Conservation (phyloP, 2,797 vertebrate species). For the Valencia hispanica region DNA sequence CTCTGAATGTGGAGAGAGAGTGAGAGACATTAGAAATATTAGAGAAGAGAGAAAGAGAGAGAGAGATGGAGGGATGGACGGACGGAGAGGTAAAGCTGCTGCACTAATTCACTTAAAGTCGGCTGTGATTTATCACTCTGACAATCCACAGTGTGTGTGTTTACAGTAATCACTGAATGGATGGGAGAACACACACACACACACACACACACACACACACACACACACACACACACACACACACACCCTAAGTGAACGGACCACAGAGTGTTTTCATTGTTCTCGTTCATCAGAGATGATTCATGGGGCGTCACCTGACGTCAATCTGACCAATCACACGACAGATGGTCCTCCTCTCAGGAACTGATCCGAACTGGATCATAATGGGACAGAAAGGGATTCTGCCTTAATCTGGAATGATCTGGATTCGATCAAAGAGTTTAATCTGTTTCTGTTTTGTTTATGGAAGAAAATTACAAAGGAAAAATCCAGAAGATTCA, state of each 20-base stretch:
- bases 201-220: constrained; percentile 1
- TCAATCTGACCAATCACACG: too few relatives aligned
- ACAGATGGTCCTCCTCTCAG: neutral
- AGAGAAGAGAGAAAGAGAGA: constrained; percentile 5
- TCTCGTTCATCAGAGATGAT: neutral
- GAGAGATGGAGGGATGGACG: constrained; percentile 9
- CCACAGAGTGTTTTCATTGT: constrained; percentile 17
- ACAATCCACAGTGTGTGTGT: constrained; percentile 81
- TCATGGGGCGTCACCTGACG: neutral
- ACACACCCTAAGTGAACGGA: constrained; percentile 20
- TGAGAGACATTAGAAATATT: constrained; percentile 18
- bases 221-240: neutral
- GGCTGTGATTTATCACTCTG: constrained; percentile 93
- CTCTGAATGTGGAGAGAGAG: neutral
- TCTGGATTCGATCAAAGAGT: neutral
- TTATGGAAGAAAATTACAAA: neutral
- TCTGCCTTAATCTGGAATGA: neutral
- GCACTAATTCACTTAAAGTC: constrained; percentile 94
- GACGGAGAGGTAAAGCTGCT: constrained; percentile 85
- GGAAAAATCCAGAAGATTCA: too few relatives aligned
- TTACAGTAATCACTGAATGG: constrained; percentile 86
- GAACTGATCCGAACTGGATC: neutral
- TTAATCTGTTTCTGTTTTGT: neutral
- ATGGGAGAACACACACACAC: constrained; percentile 43
- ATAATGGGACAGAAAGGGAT: neutral